Percentiles rank a stretch among this genome's conserved stretches.
Evolutionary conservation across 2,113 vertebrate genomes (phyloP).

Genomic region (Gila orcuttii): DNA sequence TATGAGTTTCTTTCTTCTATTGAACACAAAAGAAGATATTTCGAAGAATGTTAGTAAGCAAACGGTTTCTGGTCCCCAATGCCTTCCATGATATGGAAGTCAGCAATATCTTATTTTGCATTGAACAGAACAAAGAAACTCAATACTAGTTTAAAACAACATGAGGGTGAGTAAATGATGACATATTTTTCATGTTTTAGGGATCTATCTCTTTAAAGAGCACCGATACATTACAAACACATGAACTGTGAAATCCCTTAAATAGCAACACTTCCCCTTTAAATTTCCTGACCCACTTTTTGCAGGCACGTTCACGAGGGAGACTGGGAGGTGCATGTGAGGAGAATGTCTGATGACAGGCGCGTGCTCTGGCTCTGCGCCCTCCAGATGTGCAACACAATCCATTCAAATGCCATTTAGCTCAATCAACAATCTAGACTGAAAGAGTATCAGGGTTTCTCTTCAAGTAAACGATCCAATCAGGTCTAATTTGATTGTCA

Average conservation of each 20-base stretch:
- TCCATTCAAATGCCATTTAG: constrained; percentile 34
- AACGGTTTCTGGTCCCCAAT: no score
- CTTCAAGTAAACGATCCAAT: background rate
- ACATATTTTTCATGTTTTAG: no score
- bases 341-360: constrained; percentile 70
- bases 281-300: constrained; percentile 80
- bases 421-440: constrained; percentile 32
- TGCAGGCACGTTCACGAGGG: constrained; percentile 67
- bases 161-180: no score
- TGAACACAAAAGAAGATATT: no score
- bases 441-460: constrained; percentile 13
- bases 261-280: constrained; percentile 65
- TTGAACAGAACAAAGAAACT: no score
- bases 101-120: no score
- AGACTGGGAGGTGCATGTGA: constrained; percentile 76
- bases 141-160: no score
- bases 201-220: background rate
- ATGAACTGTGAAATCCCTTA: background rate
- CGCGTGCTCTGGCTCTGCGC: constrained; percentile 21
- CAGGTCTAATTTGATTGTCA: constrained; percentile 4
- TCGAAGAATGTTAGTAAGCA: no score
- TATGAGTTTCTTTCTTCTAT: no score
- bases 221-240: background rate
- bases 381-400: constrained; percentile 14
- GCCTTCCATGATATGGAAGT: no score